Conservation (phyloP, 2,888 invertebrate genomes). For the Conchocele bisecta region DNA sequence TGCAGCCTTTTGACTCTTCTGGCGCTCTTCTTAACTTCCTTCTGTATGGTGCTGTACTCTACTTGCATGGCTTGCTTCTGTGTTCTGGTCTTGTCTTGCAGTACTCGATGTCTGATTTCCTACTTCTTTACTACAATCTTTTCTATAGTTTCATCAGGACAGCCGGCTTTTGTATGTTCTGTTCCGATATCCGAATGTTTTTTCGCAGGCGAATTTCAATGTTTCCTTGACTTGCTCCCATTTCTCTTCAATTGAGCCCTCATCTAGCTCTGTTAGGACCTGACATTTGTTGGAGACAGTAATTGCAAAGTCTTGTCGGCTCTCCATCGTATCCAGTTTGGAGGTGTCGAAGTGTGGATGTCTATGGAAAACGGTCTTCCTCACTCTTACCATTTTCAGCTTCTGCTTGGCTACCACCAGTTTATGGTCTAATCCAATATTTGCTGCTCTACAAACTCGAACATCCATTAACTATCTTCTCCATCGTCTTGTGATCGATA, state of each 20-base stretch:
- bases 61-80: too few species aligned
- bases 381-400: too few species aligned
- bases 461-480: background rate
- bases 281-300: background rate
- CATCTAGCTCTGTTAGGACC: background rate
- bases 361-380: too few species aligned
- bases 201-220: background rate
- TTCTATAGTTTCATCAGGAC: too few species aligned
- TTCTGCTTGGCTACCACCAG: too few species aligned
- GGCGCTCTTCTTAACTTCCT: too few species aligned
- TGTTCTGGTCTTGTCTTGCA: too few species aligned
- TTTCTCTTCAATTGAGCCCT: background rate
- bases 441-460: background rate
- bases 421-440: too few species aligned
- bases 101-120: too few species aligned
- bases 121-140: too few species aligned
- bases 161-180: too few species aligned
- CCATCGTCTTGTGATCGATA: slow-evolving; percentile 16
- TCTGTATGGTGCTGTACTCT: too few species aligned
- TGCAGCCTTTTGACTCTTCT: background rate
- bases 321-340: background rate
- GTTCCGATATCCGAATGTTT: background rate
- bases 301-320: background rate
- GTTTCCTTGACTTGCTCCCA: background rate
- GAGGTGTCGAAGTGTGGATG: background rate